A percentile compares a stretch with the other conserved stretches of the same genome.
Evolutionary conservation across 2,888 invertebrate species (phyloP).

Genomic region (Nesidiocoris tenuis): DNA sequence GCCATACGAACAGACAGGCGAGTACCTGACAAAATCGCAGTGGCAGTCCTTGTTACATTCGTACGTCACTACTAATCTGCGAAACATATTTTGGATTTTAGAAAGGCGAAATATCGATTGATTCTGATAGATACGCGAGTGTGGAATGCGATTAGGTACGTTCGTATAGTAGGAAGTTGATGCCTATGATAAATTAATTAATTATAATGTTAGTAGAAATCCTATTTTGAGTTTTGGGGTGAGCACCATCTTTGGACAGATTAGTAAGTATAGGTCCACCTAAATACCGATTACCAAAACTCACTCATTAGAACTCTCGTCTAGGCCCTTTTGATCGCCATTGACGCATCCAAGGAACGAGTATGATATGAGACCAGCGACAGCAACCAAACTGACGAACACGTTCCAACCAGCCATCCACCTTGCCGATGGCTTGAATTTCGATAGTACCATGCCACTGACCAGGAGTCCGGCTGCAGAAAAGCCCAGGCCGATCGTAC

Average conservation of each 20-base stretch:
- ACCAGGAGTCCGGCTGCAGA: constrained; percentile 67
- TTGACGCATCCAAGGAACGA: constrained; percentile 66
- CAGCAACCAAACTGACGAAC: constrained; percentile 63
- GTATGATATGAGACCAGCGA: constrained; percentile 64
- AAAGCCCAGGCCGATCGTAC: constrained; percentile 66
- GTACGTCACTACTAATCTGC: constrained; percentile 56
- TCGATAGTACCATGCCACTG: constrained; percentile 66
- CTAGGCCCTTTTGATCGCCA: constrained; percentile 59
- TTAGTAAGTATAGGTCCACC: too few species aligned
- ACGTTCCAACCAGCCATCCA: constrained; percentile 70
- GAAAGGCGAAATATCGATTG: too few species aligned
- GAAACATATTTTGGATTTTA: too few species aligned
- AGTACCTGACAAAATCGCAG: constrained; percentile 70
- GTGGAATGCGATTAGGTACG: too few species aligned
- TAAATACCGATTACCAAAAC: too few species aligned
- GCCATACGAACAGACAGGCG: constrained; percentile 68
- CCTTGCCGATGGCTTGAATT: constrained; percentile 65
- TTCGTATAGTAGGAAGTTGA: too few species aligned
- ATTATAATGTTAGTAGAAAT: too few species aligned
- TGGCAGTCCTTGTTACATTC: constrained; percentile 66
- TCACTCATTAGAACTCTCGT: constrained; percentile 18
- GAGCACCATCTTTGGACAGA: too few species aligned
- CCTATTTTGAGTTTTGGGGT: too few species aligned
- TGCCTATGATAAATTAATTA: too few species aligned
- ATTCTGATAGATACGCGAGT: too few species aligned